phyloP scores from a whole-genome alignment of 2,797 vertebrate genomes.

The Tokudaia muenninki region DNA sequence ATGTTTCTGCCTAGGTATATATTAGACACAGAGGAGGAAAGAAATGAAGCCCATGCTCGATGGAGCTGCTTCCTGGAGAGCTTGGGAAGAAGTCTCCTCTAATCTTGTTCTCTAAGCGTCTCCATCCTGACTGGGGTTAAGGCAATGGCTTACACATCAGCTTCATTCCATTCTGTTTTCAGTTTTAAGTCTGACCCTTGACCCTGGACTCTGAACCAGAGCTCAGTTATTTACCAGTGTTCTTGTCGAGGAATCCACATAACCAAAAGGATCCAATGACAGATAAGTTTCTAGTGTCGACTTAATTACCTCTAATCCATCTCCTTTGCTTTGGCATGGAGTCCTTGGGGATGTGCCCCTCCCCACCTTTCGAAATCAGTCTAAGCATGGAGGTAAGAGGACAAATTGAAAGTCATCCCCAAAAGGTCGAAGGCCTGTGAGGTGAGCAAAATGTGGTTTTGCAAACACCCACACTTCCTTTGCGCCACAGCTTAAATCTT shows the following conservation, averaged over 20 bases:
- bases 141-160: neutral
- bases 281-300: slow-evolving; percentile 45
- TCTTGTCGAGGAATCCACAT: slow-evolving; percentile 34
- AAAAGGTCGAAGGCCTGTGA: neutral
- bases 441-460: slow-evolving; percentile 49
- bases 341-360: slow-evolving; percentile 43
- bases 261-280: slow-evolving; percentile 10
- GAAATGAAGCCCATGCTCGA: neutral
- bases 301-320: slow-evolving; percentile 69
- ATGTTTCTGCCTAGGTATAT: neutral
- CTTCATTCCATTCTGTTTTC: neutral
- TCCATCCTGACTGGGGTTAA: neutral
- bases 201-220: slow-evolving; percentile 31
- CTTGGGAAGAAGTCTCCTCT: neutral
- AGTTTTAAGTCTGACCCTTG: slow-evolving; percentile 39
- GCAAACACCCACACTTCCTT: slow-evolving; percentile 72
- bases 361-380: slow-evolving; percentile 19
- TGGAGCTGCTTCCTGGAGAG: neutral
- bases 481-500: slow-evolving; percentile 22
- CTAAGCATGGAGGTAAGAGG: slow-evolving; percentile 50
- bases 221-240: slow-evolving; percentile 40
- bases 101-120: neutral
- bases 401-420: slow-evolving; percentile 68
- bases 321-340: slow-evolving; percentile 30
- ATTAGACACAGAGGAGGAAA: neutral